Evolutionary conservation across 1,140 invertebrate genomes (phyloP).

Genomic region (Philotrypesis tridentata): DNA sequence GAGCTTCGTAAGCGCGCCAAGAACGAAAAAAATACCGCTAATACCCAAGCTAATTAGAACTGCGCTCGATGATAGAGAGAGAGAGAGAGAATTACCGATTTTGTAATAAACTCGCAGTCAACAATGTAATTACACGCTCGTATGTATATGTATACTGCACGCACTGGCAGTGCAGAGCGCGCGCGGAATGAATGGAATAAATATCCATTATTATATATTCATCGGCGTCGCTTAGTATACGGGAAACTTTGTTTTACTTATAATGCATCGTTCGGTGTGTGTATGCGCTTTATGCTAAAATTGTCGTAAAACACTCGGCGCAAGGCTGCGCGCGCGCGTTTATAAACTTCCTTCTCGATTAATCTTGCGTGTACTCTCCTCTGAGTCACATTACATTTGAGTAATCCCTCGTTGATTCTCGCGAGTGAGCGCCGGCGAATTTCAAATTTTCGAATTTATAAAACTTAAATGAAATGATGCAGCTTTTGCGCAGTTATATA

Average conservation of each 20-base stretch:
- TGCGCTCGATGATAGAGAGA: not conserved
- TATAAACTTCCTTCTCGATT: slow-evolving; percentile 2
- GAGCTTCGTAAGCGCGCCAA: too few relatives aligned
- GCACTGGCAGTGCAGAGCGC: not conserved
- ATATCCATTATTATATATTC: slow-evolving; percentile 29
- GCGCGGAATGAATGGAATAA: too few relatives aligned
- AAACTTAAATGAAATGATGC: too few relatives aligned
- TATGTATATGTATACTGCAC: not conserved
- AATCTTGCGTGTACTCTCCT: too few relatives aligned
- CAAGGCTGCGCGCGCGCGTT: not conserved
- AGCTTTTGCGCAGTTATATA: too few relatives aligned
- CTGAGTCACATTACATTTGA: too few relatives aligned
- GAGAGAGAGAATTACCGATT: not conserved
- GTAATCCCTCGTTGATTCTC: too few relatives aligned
- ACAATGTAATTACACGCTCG: not conserved
- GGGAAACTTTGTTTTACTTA: slow-evolving; percentile 22
- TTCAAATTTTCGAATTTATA: too few relatives aligned
- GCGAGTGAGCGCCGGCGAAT: too few relatives aligned
- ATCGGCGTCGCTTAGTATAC: not conserved
- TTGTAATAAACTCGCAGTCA: slow-evolving; percentile 18
- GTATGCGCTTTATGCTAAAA: not conserved
- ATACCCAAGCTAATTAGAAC: not conserved
- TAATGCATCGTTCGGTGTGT: too few relatives aligned
- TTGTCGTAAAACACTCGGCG: slow-evolving; percentile 11
- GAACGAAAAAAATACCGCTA: too few relatives aligned